Base-by-base conservation (phyloP, 2,113 vertebrate genomes). In the Hucho hucho region DNA sequence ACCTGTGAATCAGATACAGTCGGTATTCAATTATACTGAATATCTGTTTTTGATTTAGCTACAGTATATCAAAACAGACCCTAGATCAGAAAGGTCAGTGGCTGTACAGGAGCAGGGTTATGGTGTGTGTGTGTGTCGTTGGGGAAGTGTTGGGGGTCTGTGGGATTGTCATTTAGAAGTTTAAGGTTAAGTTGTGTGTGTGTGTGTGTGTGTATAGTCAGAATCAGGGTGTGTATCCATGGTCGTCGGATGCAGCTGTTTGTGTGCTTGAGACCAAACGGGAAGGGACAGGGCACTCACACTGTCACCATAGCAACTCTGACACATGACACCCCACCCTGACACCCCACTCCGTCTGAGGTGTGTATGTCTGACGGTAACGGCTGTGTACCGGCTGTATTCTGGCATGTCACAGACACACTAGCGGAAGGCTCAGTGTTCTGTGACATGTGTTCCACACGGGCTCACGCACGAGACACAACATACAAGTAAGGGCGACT, bases 251-350 rank as follows among this genome's bases (percentile, higher is more conserved):
- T 79, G 76, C 82, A 73, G 75, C 73, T 81, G 84, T 74, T 59
- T 79, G 70, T 80, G 78, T 76, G 71, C 63, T 75, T 64, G 74
- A 82, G 65, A 80, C 70, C 81, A 87, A 86, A 87, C 80, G 84
- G 83, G 79, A 87, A 87, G 78, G 77, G 6, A 83, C 70, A 69
- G 73, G 75, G 78, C 75, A 76, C 47, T 59, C 12, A 59, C 74
- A 85, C 86, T 70, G 70, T 79, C 88, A 53, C 70, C 69, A 78
- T 83, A 72, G 70, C 70, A 74, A 71, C 73, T 47, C 16, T 75
- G 78, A 82, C 78, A 84, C 32, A 32, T 64, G 82, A 85, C 63
- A 13, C 59, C 49, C 11, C 49, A 53, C 81, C 63, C 64, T 65
- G 20, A 6, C 26, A 22, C 28, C 22, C 58, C 49, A 63, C 73